Base-by-base conservation (phyloP, 1,140 invertebrate species). In the Panulirus ornatus region DNA sequence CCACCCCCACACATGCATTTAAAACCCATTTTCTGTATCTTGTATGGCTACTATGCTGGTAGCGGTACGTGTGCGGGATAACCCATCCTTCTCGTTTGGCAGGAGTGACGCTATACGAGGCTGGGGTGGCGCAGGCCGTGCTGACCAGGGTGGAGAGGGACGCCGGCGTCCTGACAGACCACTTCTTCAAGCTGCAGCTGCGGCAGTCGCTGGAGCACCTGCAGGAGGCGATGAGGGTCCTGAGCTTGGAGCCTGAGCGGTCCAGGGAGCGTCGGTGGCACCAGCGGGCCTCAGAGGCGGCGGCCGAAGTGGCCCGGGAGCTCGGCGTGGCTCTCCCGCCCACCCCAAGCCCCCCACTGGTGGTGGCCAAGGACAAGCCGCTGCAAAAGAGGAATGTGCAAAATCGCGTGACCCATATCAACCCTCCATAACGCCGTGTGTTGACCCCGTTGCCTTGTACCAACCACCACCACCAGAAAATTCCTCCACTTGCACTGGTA, bases 41-140 rank as follows among this genome's bases (percentile, higher is more conserved):
- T n/a, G n/a, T n/a, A n/a, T n/a, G n/a, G n/a, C n/a, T n/a, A n/a
- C n/a, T n/a, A n/a, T n/a, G n/a, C n/a, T n/a, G n/a, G n/a, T n/a
- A n/a, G n/a, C n/a, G n/a, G n/a, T n/a, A n/a, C n/a, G n/a, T n/a
- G n/a, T n/a, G n/a, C n/a, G n/a, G n/a, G n/a, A n/a, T n/a, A n/a
- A 11, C 1, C 27, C 19, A 36, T 47, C 11, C 73, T 30, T 58
- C 5, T 54, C 11, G 9, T 58, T 14, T 27, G 30, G 9, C 83
- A 91, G 91, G 91, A 16, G 79, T 85, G 66, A 84, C 91, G 0
- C 73, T 91, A 38, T 85, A 84, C 84, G 71, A 91, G 58, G 22
- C 89, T 30, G 79, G 91, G 8, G 22, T 73, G 6, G 47, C 63
- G 19, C 63, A 82, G 30, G 70, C 71, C n/a, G 73, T 58, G 30